These are phyloP conservation scores for Eilema sororculum DNA, from an alignment of 2,888 invertebrate genomes.

Conservation along the genomic window DNA sequence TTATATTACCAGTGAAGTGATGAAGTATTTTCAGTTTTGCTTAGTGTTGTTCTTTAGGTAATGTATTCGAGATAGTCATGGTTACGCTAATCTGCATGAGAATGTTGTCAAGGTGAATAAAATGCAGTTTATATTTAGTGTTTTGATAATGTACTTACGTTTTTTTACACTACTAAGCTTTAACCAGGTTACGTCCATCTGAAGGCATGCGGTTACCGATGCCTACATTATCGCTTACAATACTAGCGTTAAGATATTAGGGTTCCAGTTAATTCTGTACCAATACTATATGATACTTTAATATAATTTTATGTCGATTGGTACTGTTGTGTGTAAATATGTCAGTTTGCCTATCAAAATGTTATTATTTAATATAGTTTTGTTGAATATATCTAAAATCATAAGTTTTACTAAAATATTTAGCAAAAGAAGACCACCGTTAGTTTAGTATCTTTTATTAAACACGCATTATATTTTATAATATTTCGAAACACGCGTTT, in stretches of 20 bases:
- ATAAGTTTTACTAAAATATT: background rate
- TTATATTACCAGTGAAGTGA: slow-evolving; percentile 51
- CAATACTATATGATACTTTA: no score
- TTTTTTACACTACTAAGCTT: background rate
- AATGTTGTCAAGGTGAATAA: background rate
- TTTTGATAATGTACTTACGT: background rate
- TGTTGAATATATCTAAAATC: no score
- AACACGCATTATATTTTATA: background rate
- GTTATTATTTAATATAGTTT: no score
- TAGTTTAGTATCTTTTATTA: background rate
- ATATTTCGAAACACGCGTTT: background rate
- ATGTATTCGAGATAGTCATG: slow-evolving; percentile 40
- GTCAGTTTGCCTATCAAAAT: background rate
- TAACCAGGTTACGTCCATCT: background rate
- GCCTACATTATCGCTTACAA: background rate
- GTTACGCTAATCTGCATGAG: slow-evolving; percentile 10
- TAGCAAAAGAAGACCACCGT: background rate
- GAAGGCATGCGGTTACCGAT: background rate
- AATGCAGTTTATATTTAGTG: background rate
- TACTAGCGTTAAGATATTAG: background rate
- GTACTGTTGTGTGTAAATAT: no score
- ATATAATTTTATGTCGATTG: no score
- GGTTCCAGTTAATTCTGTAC: no score
- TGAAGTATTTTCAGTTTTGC: slow-evolving; percentile 80
- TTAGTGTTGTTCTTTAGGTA: slow-evolving; percentile 77